These are phyloP conservation scores for Pyralis farinalis DNA, from an alignment of 2,888 invertebrate species.

Conservation along the genomic window DNA sequence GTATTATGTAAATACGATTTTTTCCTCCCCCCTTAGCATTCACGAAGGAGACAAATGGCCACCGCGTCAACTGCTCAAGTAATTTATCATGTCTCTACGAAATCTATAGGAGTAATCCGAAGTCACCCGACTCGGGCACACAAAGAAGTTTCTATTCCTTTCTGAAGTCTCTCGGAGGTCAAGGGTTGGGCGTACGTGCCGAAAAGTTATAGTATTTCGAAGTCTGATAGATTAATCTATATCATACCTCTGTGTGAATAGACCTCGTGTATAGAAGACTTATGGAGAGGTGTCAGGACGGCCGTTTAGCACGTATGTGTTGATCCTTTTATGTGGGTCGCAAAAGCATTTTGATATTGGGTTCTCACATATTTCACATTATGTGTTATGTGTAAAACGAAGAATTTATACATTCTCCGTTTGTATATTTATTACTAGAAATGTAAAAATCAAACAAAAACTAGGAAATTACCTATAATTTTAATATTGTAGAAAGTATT, in stretches of 20 bases:
- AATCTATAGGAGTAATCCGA: conserved; percentile 7
- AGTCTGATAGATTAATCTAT: conserved; percentile 4
- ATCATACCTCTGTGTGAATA: neutral
- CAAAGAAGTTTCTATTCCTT: conserved; percentile 5
- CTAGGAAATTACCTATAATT: too few species aligned
- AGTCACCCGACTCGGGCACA: neutral
- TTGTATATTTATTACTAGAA: too few species aligned
- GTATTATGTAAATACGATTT: conserved; percentile 20
- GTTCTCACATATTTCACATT: too few species aligned
- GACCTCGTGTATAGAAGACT: neutral
- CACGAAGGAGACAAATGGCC: conserved; percentile 19
- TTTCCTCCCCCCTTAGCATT: conserved; percentile 14
- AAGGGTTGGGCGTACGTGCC: conserved; percentile 2
- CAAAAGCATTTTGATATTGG: too few species aligned
- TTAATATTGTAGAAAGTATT: too few species aligned
- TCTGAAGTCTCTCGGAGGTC: conserved; percentile 1
- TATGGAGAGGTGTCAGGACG: too few species aligned
- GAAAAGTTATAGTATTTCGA: conserved; percentile 2
- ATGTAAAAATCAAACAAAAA: too few species aligned
- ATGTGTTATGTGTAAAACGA: too few species aligned
- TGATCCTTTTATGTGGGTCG: too few species aligned
- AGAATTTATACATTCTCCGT: too few species aligned
- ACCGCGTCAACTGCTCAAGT: conserved; percentile 11
- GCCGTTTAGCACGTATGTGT: too few species aligned
- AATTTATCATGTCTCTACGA: conserved; percentile 18